Percentiles rank a stretch among this genome's conserved stretches.
Evolutionary conservation across 2,888 invertebrate genomes (phyloP).

Genomic region (Patella depressa): DNA sequence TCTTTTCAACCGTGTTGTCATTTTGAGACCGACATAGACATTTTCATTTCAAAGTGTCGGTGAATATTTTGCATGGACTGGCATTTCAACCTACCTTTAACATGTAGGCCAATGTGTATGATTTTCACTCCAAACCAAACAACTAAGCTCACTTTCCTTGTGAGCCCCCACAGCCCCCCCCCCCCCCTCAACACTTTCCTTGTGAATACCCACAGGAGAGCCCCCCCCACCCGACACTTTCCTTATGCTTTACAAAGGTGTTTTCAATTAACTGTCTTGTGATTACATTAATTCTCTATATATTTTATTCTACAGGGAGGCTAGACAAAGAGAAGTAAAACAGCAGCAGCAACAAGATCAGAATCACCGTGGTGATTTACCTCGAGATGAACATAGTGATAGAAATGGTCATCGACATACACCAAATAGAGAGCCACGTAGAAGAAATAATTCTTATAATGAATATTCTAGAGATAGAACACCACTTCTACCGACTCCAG

Average conservation of each 20-base stretch:
- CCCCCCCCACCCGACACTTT: background rate
- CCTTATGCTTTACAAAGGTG: background rate
- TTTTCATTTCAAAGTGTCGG: background rate
- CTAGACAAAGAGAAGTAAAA: background rate
- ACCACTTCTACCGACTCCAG: background rate
- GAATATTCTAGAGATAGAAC: background rate
- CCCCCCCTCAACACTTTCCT: background rate
- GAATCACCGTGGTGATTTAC: background rate
- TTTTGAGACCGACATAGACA: too few species aligned
- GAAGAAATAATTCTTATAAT: conserved; percentile 9
- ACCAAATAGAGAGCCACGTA: background rate
- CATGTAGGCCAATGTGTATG: too few species aligned
- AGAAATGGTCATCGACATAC: background rate
- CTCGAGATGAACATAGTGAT: background rate
- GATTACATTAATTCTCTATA: too few species aligned
- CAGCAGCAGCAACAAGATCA: conserved; percentile 3
- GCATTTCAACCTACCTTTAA: too few species aligned
- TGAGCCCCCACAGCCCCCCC: background rate
- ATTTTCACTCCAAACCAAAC: too few species aligned
- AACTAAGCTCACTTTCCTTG: background rate
- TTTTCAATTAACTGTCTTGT: background rate
- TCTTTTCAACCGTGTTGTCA: too few species aligned
- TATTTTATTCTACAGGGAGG: background rate
- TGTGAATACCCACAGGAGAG: background rate
- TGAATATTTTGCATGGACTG: background rate